Evolutionary conservation across 1,140 invertebrate species (phyloP).

Genomic region (Armadillidium nasatum): DNA sequence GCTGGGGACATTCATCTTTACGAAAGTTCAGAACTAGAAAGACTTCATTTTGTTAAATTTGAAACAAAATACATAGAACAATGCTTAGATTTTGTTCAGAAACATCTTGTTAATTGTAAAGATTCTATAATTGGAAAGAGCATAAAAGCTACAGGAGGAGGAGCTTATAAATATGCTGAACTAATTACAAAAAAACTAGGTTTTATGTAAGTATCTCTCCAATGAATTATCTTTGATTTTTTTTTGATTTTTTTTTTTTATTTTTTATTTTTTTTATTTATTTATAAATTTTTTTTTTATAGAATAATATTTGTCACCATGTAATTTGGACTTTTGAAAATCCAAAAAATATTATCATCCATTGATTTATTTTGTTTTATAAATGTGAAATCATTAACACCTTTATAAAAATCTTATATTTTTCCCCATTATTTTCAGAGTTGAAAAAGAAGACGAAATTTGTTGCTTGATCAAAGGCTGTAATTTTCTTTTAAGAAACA

Average conservation of each 20-base stretch:
- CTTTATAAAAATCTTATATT: neutral
- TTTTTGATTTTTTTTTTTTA: conserved; percentile 3
- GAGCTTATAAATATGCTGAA: conserved; percentile 64
- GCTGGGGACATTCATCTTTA: conserved; percentile 52
- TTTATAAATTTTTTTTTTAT: no score
- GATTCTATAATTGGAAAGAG: conserved; percentile 51
- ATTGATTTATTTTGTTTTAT: neutral
- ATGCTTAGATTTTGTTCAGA: conserved; percentile 66
- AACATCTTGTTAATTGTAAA: conserved; percentile 58
- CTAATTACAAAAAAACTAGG: conserved; percentile 64
- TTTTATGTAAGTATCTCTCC: conserved; percentile 55
- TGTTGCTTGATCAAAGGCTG: conserved; percentile 68
- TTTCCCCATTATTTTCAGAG: conserved; percentile 51
- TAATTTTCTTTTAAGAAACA: conserved; percentile 61
- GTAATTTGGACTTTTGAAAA: no score
- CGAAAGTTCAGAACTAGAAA: conserved; percentile 57
- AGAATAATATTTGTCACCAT: no score
- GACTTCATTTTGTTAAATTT: conserved; percentile 73
- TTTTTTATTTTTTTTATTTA: conserved; percentile 41
- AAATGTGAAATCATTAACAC: neutral
- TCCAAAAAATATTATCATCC: no score
- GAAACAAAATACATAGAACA: conserved; percentile 69
- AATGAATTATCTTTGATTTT: conserved; percentile 6
- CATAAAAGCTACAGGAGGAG: conserved; percentile 69
- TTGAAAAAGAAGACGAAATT: conserved; percentile 73